Conservation (phyloP, 1,140 invertebrate species). For the Spodoptera litura region DNA sequence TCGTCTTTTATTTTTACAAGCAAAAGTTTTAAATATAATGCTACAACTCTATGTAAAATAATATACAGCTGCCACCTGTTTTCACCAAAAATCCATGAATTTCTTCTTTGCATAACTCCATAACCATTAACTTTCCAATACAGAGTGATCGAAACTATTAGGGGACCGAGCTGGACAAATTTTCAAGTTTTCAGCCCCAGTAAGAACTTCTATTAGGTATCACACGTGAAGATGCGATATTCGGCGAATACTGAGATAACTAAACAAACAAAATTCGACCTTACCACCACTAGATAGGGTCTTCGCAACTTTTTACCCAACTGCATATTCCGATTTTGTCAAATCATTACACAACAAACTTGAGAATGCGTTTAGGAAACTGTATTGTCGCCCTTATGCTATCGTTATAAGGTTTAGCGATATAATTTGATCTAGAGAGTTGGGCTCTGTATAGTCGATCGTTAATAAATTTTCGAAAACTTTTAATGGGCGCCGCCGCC, state of each 20-base stretch:
- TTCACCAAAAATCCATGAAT: slow-evolving; percentile 3
- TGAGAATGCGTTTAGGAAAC: neutral
- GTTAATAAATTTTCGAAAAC: slow-evolving; percentile 45
- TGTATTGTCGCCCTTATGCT: slow-evolving; percentile 8
- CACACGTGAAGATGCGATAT: slow-evolving; percentile 30
- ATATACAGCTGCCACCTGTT: slow-evolving; percentile 5
- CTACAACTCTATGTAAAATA: neutral
- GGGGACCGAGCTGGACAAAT: slow-evolving; percentile 20
- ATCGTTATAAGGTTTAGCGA: slow-evolving; percentile 8
- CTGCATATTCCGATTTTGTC: slow-evolving; percentile 27
- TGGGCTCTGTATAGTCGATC: slow-evolving; percentile 35
- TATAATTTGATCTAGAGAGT: neutral
- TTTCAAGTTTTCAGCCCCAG: slow-evolving; percentile 31
- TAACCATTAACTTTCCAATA: slow-evolving; percentile 20
- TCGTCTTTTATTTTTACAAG: too few species aligned
- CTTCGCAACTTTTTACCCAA: neutral
- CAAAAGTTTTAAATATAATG: too few species aligned
- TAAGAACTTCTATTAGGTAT: slow-evolving; percentile 37
- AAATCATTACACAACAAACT: slow-evolving; percentile 14
- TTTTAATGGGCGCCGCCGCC: slow-evolving; percentile 43
- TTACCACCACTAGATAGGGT: neutral
- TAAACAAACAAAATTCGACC: neutral
- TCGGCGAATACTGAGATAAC: neutral
- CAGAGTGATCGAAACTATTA: slow-evolving; percentile 38
- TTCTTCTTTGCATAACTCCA: neutral